Evolutionary conservation across 2,888 invertebrate species (phyloP), one percentile per base, ranked within the genome.

Genomic region (Escarpia spicata): DNA sequence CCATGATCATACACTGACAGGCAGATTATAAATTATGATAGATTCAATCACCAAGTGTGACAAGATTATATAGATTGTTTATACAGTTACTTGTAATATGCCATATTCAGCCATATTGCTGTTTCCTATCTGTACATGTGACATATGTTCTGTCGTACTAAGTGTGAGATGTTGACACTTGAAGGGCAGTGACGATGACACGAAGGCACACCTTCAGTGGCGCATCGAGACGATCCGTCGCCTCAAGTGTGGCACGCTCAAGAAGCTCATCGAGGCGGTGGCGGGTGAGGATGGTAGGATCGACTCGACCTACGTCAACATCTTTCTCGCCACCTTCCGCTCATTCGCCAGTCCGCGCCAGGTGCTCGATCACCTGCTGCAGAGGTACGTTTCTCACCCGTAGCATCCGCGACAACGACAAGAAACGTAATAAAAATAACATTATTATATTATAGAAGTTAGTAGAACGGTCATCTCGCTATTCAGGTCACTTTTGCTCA

Each of bases 251-350:
- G 99, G 99, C 93, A 99, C 99, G 3, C 97, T 99, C 95, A 98
- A 98, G 96, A 98, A 98, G 95, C 97, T 99, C 94, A 98, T 99
- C 93, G 99, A 99, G 97, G 98, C 98, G 93, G 97, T 99, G 95
- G 98, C 98, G 94, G 98, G 98, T 93, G 99, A 99, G 96, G 98
- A 98, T 95, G 99, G 99, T 91, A 99, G 99, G 97, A 97, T 99
- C 95, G 99, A 99, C 97, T 99, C 99, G 93, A 99, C 99, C 60
- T 99, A 99, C 97, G 98, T 99, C 97, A 96, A 99, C 97, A 99
- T 99, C 92, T 99, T 99, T 97, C 97, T 99, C 95, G 98, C 98
- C 94, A 99, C 99, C 1, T 99, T 98, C 97, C 97, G 99, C 93
- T 98, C 98, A 90, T 99, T 99, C 97, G 98, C 99, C 95, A 98